Evolutionary conservation across 2,797 vertebrate genomes (phyloP).

Genomic region (Epinephelus coioides): DNA sequence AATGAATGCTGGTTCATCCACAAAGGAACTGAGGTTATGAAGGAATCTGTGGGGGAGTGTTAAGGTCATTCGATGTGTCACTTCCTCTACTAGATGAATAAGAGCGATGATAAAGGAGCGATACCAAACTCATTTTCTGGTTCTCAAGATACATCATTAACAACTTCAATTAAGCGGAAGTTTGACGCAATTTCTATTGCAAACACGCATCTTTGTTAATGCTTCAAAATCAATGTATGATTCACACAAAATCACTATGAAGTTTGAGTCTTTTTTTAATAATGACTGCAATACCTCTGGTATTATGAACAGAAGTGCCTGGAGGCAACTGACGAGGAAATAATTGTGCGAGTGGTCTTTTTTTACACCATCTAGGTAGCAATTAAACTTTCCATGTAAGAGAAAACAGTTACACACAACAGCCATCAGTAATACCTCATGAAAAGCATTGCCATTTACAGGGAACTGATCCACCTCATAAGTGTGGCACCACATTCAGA

Average conservation of each 20-base stretch:
- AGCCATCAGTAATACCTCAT: background rate
- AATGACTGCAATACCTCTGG: background rate
- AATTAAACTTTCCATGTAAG: background rate
- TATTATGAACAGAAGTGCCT: conserved; percentile 6
- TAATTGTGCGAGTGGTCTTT: background rate
- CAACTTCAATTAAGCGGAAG: conserved; percentile 1
- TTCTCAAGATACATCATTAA: conserved; percentile 38
- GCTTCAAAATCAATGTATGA: conserved; percentile 20
- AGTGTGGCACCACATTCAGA: background rate
- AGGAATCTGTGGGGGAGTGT: conserved; percentile 50
- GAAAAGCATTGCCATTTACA: background rate
- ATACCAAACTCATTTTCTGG: conserved; percentile 6
- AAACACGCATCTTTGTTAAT: background rate
- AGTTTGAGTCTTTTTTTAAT: background rate
- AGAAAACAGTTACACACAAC: background rate
- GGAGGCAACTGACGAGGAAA: background rate
- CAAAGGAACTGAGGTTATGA: conserved; percentile 47
- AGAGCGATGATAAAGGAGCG: conserved; percentile 9
- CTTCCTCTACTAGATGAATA: conserved; percentile 50
- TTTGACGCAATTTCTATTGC: conserved; percentile 28
- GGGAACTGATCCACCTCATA: conserved; percentile 27
- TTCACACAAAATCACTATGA: conserved; percentile 14
- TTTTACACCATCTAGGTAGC: background rate
- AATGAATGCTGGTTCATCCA: conserved; percentile 26
- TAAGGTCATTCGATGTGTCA: conserved; percentile 63